Evolutionary conservation across 2,797 vertebrate species (phyloP), one percentile per base, ranked within the genome.

Genomic region (Nasua narica): DNA sequence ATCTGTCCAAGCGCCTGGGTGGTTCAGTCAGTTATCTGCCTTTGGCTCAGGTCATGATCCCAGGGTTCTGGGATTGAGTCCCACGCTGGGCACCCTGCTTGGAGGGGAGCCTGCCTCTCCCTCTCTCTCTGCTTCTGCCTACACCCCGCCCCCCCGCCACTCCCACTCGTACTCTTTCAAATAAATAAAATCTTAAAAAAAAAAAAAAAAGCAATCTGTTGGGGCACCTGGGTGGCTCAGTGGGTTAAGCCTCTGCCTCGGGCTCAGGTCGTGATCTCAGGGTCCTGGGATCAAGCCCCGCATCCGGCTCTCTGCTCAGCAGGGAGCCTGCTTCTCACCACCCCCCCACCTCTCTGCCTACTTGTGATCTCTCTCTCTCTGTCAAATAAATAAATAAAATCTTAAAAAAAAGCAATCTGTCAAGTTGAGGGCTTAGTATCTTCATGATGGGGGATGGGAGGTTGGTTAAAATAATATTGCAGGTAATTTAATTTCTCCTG

Each of bases 401-500:
- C 48, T 48, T 48, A 14, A 56, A 56, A 56, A 52, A 72, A 91
- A 89, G 46, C 35, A 91, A 62, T 90, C 21, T 81, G 56, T 90
- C 88, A 91, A 74, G 32, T 18, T 85, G 60, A 94, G 35, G 43
- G 92, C 93, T 79, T 67, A 95, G 74, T 48, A 91, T 93, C 29
- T 95, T 85, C 32, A 40, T 84, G 46, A 77, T 43, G 37, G 83
- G 48, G 54, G 25, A 15, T 69, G 35, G n/a, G 29, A 95, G 23
- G 46, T 10, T 89, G 58, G 46, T 91, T 95, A 95, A 95, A 92
- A 46, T 77, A 88, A 95, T 81, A 84, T 9, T 88, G 19, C n/a
- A 94, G 62, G 35, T 93, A 60, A 96, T 95, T 94, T 97, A 85
- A 84, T 46, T 50, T 48, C n/a, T 77, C 74, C 60, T 52, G 76